phyloP scores from a whole-genome alignment of 2,888 invertebrate species.

The Caenorhabditis becei region DNA sequence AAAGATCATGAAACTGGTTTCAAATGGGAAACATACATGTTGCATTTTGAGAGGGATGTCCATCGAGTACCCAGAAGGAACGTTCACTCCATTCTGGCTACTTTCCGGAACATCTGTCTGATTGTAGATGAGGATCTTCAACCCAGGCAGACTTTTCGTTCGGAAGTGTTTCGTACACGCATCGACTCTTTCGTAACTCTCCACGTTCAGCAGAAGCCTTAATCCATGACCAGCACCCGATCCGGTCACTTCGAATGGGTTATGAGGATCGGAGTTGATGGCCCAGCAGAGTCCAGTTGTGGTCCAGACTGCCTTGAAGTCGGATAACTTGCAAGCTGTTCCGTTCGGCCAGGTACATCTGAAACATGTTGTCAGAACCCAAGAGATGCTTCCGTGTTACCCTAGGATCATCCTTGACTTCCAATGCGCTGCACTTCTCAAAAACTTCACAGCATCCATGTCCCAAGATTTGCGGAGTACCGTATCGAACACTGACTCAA shows the following conservation, averaged over 20 bases:
- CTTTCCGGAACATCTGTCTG: conserved; percentile 79
- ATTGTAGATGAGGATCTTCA: conserved; percentile 79
- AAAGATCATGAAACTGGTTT: background rate
- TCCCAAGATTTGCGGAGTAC: conserved; percentile 77
- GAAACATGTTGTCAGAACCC: background rate
- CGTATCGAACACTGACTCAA: conserved; percentile 59
- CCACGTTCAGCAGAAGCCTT: conserved; percentile 77
- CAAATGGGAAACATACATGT: conserved; percentile 65
- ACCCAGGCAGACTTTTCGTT: conserved; percentile 75
- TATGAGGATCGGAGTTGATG: conserved; percentile 76
- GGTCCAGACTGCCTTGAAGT: conserved; percentile 80
- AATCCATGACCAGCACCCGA: conserved; percentile 77
- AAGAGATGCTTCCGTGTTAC: conserved; percentile 51
- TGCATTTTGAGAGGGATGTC: conserved; percentile 81
- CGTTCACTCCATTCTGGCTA: conserved; percentile 79
- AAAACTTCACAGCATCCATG: conserved; percentile 79
- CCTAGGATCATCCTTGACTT: conserved; percentile 79
- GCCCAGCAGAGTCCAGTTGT: conserved; percentile 81
- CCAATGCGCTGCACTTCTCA: conserved; percentile 79
- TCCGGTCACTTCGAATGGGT: conserved; percentile 74
- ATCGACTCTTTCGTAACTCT: conserved; percentile 80
- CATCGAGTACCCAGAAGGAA: conserved; percentile 80
- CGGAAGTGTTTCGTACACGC: conserved; percentile 78
- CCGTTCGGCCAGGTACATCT: conserved; percentile 80
- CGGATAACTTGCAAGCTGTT: conserved; percentile 71